phyloP scores from a whole-genome alignment of 1,140 invertebrate genomes.

The Lordiphosa clarofinis region DNA sequence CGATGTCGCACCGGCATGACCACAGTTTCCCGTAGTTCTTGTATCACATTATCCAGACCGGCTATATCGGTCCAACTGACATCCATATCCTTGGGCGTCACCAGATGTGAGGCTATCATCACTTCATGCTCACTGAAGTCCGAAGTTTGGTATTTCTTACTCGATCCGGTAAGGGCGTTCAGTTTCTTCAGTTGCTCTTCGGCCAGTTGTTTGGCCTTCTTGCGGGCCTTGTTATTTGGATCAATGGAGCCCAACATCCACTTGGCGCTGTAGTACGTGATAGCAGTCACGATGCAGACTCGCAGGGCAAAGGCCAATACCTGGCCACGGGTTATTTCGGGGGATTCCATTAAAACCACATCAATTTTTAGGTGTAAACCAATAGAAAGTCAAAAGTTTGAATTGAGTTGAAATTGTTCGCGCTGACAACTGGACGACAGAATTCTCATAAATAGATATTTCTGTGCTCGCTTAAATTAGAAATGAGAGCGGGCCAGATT shows the following conservation, averaged over 20 bases:
- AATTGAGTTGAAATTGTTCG: neutral
- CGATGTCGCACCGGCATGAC: slow-evolving; percentile 93
- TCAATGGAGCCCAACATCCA: slow-evolving; percentile 90
- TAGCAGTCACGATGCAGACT: slow-evolving; percentile 87
- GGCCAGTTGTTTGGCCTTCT: slow-evolving; percentile 87
- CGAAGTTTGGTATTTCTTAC: slow-evolving; percentile 79
- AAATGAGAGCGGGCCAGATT: no score
- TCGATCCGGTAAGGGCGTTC: slow-evolving; percentile 55
- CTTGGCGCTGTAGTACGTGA: slow-evolving; percentile 93
- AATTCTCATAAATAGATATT: neutral
- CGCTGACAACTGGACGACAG: neutral
- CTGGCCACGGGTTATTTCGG: slow-evolving; percentile 81
- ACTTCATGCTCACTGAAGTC: slow-evolving; percentile 94
- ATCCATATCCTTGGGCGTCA: slow-evolving; percentile 91
- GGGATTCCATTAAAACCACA: slow-evolving; percentile 35
- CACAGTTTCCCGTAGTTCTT: slow-evolving; percentile 94
- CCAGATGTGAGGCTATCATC: slow-evolving; percentile 95
- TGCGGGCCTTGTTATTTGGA: slow-evolving; percentile 88
- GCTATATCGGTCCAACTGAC: slow-evolving; percentile 95
- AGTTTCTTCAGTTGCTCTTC: slow-evolving; percentile 82
- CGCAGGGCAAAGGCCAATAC: slow-evolving; percentile 85
- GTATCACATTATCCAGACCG: slow-evolving; percentile 91
- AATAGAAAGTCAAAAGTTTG: neutral
- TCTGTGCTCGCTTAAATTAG: no score
- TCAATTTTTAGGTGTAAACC: slow-evolving; percentile 23